Percentiles rank a stretch among this genome's conserved stretches.
Conservation (phyloP, 2,888 invertebrate genomes). For the Agriopis leucophaearia region DNA sequence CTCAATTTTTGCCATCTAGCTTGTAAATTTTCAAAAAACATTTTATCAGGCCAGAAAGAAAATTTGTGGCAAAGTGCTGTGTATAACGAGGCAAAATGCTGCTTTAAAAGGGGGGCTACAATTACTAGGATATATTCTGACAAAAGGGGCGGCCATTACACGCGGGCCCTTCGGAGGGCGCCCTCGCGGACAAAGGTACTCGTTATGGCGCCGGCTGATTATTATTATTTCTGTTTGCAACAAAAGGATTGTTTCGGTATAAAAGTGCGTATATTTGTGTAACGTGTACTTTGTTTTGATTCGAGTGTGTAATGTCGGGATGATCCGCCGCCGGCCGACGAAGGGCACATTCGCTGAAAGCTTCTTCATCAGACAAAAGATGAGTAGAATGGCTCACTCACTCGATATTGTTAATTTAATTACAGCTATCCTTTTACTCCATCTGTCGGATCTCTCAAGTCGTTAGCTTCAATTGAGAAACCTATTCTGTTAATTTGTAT, state of each 20-base stretch:
- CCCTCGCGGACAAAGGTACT: slow-evolving; percentile 67
- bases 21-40: slow-evolving; percentile 16
- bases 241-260: slow-evolving; percentile 64
- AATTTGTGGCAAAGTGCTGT: slow-evolving; percentile 11
- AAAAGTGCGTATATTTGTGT: slow-evolving; percentile 42
- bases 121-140: slow-evolving; percentile 66
- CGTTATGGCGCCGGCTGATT: slow-evolving; percentile 68
- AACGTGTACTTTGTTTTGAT: slow-evolving; percentile 25
- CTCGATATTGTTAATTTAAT: slow-evolving; percentile 31
- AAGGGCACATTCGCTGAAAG: slow-evolving; percentile 22
- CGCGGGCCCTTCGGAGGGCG: slow-evolving; percentile 43
- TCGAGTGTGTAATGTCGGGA: neutral
- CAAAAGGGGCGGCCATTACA: slow-evolving; percentile 59
- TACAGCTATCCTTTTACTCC: slow-evolving; percentile 13
- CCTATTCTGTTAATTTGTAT: slow-evolving; percentile 6
- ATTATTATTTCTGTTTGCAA: slow-evolving; percentile 65
- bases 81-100: slow-evolving; percentile 29
- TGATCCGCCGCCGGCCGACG: slow-evolving; percentile 26
- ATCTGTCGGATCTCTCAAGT: slow-evolving; percentile 7
- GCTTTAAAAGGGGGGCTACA: slow-evolving; percentile 50
- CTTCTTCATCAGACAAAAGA: slow-evolving; percentile 30
- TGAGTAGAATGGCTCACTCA: slow-evolving; percentile 5
- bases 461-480: slow-evolving; percentile 8
- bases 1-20: slow-evolving; percentile 13
- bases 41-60: slow-evolving; percentile 9